Percentiles rank a stretch among this genome's conserved stretches.
phyloP scores from a whole-genome alignment of 2,797 vertebrate species.

The Microctenopoma steveboyesi region DNA sequence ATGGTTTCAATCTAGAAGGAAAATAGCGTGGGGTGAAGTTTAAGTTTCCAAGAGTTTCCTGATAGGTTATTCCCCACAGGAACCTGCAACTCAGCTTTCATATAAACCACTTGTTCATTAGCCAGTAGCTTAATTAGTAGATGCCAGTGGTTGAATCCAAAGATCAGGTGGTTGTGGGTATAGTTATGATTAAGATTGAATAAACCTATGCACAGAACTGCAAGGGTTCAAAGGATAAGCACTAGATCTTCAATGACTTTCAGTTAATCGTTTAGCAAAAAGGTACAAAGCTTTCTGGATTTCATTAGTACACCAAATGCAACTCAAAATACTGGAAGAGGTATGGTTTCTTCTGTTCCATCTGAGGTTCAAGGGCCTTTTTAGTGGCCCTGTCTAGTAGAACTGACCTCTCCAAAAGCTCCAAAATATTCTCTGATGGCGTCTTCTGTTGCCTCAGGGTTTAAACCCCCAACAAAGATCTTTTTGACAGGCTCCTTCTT shows the following conservation, averaged over 20 bases:
- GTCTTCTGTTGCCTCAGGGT: slow-evolving; percentile 96
- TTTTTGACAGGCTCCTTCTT: slow-evolving; percentile 97
- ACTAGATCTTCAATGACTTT: not conserved
- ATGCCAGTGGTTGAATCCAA: not conserved
- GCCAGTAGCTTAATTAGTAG: not conserved
- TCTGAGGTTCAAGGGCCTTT: fast-evolving
- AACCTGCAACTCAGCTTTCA: not conserved
- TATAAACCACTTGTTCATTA: not conserved
- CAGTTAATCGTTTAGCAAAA: not conserved
- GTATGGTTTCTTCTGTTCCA: no score
- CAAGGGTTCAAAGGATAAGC: not conserved
- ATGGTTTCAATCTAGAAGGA: slow-evolving; percentile 91
- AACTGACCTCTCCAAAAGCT: slow-evolving; percentile 92
- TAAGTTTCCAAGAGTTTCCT: not conserved
- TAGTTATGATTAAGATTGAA: not conserved
- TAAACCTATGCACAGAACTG: not conserved
- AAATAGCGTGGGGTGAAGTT: fast-evolving
- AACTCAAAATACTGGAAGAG: not conserved
- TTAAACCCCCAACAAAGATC: slow-evolving; percentile 97
- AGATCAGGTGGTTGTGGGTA: not conserved
- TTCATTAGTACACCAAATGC: not conserved
- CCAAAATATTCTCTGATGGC: slow-evolving; percentile 95
- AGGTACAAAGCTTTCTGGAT: not conserved
- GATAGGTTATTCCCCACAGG: not conserved
- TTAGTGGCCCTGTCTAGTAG: no score